Evolutionary conservation across 2,113 vertebrate genomes (phyloP), one percentile per base, ranked within the genome.

Genomic region (Cheirogaleus medius): DNA sequence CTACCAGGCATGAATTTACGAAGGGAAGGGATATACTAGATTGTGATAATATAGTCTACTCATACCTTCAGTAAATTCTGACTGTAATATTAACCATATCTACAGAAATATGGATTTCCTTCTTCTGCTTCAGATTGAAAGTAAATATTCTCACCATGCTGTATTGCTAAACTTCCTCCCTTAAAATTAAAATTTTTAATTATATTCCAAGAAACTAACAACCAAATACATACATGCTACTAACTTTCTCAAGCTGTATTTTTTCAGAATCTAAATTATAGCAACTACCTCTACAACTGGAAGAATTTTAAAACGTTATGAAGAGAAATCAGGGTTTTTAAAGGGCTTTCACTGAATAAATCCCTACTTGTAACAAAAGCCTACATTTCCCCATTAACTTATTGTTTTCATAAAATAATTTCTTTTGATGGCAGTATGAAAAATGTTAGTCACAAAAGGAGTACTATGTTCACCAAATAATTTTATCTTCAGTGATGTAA

Each of bases 401-500:
- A 82, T 8, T 90, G 39, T 93, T 96, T 97, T 78, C 71, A 96
- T 23, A 92, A 83, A 96, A 89, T 91, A 96, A 97, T 94, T 98
- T 98, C 95, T 94, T 95, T n/a, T 97, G 92, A 96, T 91, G 60
- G 54, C 20, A 96, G 54, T 39, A 88, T 98, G 74, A 98, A 98
- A 98, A 98, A 90, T 49, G 76, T 29, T 91, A 97, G 86, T 81
- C 76, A 95, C 3, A 2, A 95, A 97, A 94, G 92, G 54, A 98
- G 21, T 64, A 13, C 71, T 87, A 37, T 83, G 83, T 47, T 97
- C 44, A 64, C 60, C 96, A 91, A 85, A 52, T 44, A 80, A 93
- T 96, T 98, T 98, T 94, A 98, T 97, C 94, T 87, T 92, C 32
- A 97, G 77, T 95, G 87, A 97, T 93, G 73, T 68, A 97, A 97